Conservation (phyloP, 2,888 invertebrate genomes). For the Nipponacmea schrenckii region DNA sequence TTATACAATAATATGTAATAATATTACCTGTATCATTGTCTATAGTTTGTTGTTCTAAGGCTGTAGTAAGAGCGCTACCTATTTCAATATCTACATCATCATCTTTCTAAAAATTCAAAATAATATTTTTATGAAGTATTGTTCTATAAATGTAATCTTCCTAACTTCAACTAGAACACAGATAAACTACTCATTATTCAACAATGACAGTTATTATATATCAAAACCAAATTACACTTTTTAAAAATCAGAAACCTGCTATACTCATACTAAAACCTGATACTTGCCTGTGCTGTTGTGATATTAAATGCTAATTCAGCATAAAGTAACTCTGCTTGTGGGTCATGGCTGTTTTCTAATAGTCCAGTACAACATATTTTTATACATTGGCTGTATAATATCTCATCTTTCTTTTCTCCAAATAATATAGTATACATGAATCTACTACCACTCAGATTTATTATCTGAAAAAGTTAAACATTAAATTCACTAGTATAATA, state of each 20-base stretch:
- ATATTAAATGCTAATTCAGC: too few species aligned
- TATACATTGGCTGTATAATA: constrained; percentile 25
- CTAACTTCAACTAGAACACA: too few species aligned
- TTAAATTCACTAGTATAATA: too few species aligned
- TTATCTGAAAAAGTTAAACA: neutral
- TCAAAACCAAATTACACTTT: too few species aligned
- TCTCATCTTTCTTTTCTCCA: constrained; percentile 5
- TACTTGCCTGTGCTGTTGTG: too few species aligned
- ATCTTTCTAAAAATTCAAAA: constrained; percentile 26
- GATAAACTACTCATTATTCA: too few species aligned
- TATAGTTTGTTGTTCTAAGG: constrained; percentile 35
- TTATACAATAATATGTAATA: neutral
- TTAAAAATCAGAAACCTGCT: too few species aligned
- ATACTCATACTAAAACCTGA: too few species aligned
- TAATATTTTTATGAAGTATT: neutral
- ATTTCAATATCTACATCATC: constrained; percentile 42
- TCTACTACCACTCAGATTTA: neutral
- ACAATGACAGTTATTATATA: too few species aligned
- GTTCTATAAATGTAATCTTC: too few species aligned
- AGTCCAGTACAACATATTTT: constrained; percentile 23
- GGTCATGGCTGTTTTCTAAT: neutral
- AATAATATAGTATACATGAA: neutral
- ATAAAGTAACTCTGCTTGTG: too few species aligned
- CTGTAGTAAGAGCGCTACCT: constrained; percentile 44
- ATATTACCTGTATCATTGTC: constrained; percentile 39